Base-by-base conservation (phyloP, 2,113 vertebrate species). In the Danionella cerebrum region DNA sequence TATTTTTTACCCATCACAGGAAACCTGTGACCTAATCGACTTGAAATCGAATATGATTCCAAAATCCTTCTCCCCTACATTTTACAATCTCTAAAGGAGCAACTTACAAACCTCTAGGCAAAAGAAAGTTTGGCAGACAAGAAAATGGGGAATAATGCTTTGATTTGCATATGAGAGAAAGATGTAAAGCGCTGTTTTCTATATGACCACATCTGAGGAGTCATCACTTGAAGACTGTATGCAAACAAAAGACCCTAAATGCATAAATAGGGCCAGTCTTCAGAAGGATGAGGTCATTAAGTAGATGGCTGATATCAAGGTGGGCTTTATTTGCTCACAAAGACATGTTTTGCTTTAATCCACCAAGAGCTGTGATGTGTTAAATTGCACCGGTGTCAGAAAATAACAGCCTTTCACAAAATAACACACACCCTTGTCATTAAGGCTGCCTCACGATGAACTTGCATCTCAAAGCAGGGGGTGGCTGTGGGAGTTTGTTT, bases 351-450 rank as follows among this genome's bases (percentile, higher is more conserved):
- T 57, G 41, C 69, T 78, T 77, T 78, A 82, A 81, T 83, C 80
- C 74, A 75, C 71, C 59, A 39, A 76, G 76, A 75, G 77, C 79
- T 12, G 6, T 12, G 65, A 78, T 69, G 79, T 82, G 84, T 75
- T 79, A 82, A 84, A 83, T 84, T 82, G 67, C 75, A 74, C 31
- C 72, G 21, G 51, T 80, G 79, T 84, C 55, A 70, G 72, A 78
- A 82, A 83, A 80, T 76, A 85, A 77, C 77, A 82, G 74, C 18
- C 42, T 47, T 55, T 59, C 51, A 50, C 35, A 59, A 8, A 29
- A 44, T 18, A 39, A 22, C 29, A 45, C 18, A 21, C 22, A 27
- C 18, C 27, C 24, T 22, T 11, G 27, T 62, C 57, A 44, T 29
- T 39, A 52, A 36, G 16, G 53, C 18, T 25, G 48, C 35, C 27